A percentile compares a stretch with the other conserved stretches of the same genome.
phyloP scores from a whole-genome alignment of 2,797 vertebrate genomes.

The Arremon aurantiirostris region DNA sequence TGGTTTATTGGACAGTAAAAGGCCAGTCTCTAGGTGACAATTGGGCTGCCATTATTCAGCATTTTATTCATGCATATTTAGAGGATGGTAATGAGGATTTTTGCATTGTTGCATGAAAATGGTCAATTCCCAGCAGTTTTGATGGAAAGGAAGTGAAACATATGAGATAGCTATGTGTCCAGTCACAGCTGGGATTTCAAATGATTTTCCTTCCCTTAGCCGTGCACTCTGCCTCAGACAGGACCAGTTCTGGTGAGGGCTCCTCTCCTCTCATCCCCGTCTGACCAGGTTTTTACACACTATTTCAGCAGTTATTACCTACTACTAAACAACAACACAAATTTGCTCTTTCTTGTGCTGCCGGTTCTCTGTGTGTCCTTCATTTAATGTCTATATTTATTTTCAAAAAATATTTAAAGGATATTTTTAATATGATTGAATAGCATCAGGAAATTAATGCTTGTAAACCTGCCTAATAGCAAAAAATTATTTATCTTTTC shows the following conservation, averaged over 20 bases:
- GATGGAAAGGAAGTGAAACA: slow-evolving; percentile 76
- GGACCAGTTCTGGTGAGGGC: slow-evolving; percentile 46
- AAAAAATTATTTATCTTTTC: slow-evolving; percentile 59
- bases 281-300: slow-evolving; percentile 52
- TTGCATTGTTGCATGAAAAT: slow-evolving; percentile 99
- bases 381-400: not conserved
- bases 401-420: not conserved
- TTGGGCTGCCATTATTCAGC: slow-evolving; percentile 88
- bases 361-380: not conserved
- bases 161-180: slow-evolving; percentile 74
- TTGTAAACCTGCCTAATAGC: slow-evolving; percentile 44
- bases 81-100: slow-evolving; percentile 96
- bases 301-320: slow-evolving; percentile 66
- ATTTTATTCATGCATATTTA: slow-evolving; percentile 99
- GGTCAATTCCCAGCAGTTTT: slow-evolving; percentile 84
- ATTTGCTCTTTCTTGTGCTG: slow-evolving; percentile 34
- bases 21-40: slow-evolving; percentile 93
- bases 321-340: slow-evolving; percentile 44
- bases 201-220: slow-evolving; percentile 71
- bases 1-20: slow-evolving; percentile 97
- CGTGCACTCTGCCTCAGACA: slow-evolving; percentile 59
- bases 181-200: slow-evolving; percentile 71
- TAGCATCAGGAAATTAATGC: slow-evolving; percentile 48
- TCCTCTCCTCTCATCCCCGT: not conserved
- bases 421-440: slow-evolving; percentile 25